Conservation (phyloP, 2,888 invertebrate species). For the Drosophila suboccidentalis region DNA sequence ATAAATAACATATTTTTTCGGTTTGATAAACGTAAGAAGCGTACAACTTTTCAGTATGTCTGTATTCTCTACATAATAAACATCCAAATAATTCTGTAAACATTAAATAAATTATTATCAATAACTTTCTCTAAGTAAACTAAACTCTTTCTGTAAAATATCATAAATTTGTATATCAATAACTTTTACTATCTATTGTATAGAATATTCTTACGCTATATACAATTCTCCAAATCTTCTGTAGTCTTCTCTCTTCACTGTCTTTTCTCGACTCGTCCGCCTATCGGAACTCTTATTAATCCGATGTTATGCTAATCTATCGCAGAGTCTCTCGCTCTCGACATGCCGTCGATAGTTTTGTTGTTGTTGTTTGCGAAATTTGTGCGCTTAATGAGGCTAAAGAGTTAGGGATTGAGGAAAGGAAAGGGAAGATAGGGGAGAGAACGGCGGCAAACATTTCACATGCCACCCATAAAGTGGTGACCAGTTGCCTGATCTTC, state of each 20-base stretch:
- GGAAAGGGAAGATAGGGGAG: not conserved
- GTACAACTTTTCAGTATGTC: no score
- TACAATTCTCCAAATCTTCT: not conserved
- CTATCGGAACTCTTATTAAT: not conserved
- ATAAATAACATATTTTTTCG: no score
- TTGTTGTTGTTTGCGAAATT: slow-evolving; percentile 48
- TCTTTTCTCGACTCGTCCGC: not conserved
- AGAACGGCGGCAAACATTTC: slow-evolving; percentile 41
- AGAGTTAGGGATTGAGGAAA: slow-evolving; percentile 59
- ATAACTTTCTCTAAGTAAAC: no score
- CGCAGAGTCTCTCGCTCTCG: slow-evolving; percentile 19
- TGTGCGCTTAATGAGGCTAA: slow-evolving; percentile 77
- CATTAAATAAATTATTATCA: no score
- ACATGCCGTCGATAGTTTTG: slow-evolving; percentile 17
- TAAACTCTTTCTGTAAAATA: no score
- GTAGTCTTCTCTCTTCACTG: not conserved
- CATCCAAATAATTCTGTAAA: no score
- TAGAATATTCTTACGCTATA: not conserved
- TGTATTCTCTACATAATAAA: no score
- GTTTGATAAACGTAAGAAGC: no score
- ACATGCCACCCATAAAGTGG: slow-evolving; percentile 74
- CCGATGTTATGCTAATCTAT: slow-evolving; percentile 27
- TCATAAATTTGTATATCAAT: not conserved
- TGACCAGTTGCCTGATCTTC: slow-evolving; percentile 2
- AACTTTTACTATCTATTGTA: not conserved